phyloP scores from a whole-genome alignment of 2,888 invertebrate genomes.

The Globia sparganii region DNA sequence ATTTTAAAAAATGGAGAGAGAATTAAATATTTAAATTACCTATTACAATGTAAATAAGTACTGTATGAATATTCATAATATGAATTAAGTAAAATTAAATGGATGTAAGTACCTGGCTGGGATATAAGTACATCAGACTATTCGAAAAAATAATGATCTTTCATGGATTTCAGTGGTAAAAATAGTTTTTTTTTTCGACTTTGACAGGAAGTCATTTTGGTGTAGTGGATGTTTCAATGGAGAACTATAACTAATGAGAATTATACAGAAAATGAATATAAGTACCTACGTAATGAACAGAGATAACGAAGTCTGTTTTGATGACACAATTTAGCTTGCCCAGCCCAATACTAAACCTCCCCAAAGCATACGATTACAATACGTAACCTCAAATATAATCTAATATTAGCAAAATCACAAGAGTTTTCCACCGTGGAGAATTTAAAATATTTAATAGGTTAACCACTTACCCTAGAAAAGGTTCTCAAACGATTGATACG shows the following conservation, averaged over 20 bases:
- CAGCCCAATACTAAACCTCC: constrained; percentile 27
- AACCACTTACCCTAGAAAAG: constrained; percentile 86
- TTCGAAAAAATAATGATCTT: background rate
- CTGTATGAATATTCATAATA: background rate
- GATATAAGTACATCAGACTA: background rate
- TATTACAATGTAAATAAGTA: too few relatives aligned
- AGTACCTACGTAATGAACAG: background rate
- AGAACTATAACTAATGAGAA: background rate
- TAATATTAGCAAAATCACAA: constrained; percentile 68
- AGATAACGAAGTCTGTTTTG: constrained; percentile 1
- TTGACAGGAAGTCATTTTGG: constrained; percentile 29
- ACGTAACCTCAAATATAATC: constrained; percentile 74
- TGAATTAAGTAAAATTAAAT: background rate
- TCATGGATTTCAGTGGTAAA: background rate
- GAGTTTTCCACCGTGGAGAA: constrained; percentile 52
- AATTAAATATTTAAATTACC: background rate
- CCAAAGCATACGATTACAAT: constrained; percentile 33
- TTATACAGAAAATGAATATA: background rate
- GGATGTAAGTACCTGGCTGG: background rate
- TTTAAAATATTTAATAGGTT: constrained; percentile 52
- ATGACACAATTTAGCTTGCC: constrained; percentile 22
- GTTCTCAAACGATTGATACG: constrained; percentile 86
- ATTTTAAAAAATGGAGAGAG: background rate
- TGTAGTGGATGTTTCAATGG: background rate
- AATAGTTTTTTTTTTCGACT: constrained; percentile 24